Percentiles rank a stretch among this genome's conserved stretches.
phyloP scores from a whole-genome alignment of 1,140 invertebrate genomes.

The Drosophila mauritiana region DNA sequence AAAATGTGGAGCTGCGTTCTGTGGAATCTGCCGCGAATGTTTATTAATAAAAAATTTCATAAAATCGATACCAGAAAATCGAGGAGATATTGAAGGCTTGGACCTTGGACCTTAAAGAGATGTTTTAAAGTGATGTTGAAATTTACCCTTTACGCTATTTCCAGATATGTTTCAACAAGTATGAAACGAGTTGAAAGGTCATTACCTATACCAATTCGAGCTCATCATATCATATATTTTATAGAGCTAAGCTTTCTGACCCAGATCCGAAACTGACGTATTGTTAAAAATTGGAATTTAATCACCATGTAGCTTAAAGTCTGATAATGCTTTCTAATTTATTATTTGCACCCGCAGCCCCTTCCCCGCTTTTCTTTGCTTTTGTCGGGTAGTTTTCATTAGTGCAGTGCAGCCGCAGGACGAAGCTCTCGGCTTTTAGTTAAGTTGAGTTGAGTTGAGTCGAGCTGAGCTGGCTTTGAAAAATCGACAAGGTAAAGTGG shows the following conservation, averaged over 20 bases:
- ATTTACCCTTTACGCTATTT: too few species aligned
- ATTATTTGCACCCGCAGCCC: conserved; percentile 4
- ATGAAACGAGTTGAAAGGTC: too few species aligned
- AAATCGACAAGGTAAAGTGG: conserved; percentile 73
- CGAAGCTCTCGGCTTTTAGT: conserved; percentile 7
- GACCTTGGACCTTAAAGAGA: conserved; percentile 16
- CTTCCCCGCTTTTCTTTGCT: background rate
- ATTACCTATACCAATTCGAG: too few species aligned
- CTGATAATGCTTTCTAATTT: conserved; percentile 14
- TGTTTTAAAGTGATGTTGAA: background rate
- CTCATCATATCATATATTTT: too few species aligned
- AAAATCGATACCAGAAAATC: conserved; percentile 63
- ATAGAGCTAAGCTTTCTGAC: background rate
- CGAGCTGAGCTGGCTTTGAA: conserved; percentile 47
- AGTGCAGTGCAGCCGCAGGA: conserved; percentile 39
- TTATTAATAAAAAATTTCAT: conserved; percentile 80
- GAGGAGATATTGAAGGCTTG: conserved; percentile 8
- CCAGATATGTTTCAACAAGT: too few species aligned
- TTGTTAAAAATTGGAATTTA: background rate
- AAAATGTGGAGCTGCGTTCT: background rate
- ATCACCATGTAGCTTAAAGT: background rate
- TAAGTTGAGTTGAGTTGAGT: conserved; percentile 9
- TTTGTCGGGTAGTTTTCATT: conserved; percentile 41
- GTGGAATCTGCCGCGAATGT: conserved; percentile 72
- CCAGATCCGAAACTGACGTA: background rate